Percentiles rank a stretch among this genome's conserved stretches.
phyloP scores from a whole-genome alignment of 2,888 invertebrate genomes.

The Limnephilus lunatus region DNA sequence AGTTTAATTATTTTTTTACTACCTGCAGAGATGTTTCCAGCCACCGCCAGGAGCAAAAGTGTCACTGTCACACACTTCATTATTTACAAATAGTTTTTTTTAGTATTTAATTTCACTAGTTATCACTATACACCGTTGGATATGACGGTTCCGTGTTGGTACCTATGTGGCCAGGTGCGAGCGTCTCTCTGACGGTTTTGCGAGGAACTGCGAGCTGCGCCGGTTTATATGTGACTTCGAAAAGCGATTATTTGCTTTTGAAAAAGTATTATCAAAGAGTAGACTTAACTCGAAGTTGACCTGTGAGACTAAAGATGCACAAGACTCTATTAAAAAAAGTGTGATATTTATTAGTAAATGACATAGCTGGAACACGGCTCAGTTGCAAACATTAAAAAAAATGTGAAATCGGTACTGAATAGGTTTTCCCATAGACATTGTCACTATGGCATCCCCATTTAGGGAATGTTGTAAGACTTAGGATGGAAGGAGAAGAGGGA shows the following conservation, averaged over 20 bases:
- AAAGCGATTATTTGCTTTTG: slow-evolving; percentile 33
- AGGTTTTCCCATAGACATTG: no score
- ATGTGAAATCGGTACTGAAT: background rate
- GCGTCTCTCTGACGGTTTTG: background rate
- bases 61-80: slow-evolving; percentile 45
- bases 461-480: no score
- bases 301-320: background rate
- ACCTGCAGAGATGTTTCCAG: slow-evolving; percentile 36
- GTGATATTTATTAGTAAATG: background rate
- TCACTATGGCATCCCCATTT: no score
- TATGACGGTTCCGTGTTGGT: background rate
- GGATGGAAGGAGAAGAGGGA: no score
- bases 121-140: background rate
- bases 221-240: slow-evolving; percentile 43
- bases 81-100: background rate
- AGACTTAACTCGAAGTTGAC: slow-evolving; percentile 7
- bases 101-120: background rate
- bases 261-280: background rate
- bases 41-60: slow-evolving; percentile 49
- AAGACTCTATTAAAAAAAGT: background rate
- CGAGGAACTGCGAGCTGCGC: slow-evolving; percentile 17
- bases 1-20: background rate
- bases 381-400: background rate
- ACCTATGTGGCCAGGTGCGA: background rate
- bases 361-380: background rate